phyloP scores from a whole-genome alignment of 2,888 invertebrate genomes.

The Microplitis manilae region DNA sequence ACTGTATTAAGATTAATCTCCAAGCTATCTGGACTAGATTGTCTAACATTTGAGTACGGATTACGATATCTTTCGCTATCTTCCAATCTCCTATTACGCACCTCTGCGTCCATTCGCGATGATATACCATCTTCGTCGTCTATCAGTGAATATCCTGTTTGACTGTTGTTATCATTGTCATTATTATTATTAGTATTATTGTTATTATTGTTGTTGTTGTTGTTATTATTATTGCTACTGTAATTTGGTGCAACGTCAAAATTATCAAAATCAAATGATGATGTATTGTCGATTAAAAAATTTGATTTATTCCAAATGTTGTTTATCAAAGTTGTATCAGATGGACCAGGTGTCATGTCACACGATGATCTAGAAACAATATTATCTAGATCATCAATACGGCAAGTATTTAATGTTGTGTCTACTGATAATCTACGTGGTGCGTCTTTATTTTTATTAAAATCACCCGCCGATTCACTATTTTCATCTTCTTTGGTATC shows the following conservation, averaged over 20 bases:
- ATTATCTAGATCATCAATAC: slow-evolving; percentile 29
- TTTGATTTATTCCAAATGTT: slow-evolving; percentile 33
- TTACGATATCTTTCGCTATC: slow-evolving; percentile 45
- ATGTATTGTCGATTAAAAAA: slow-evolving; percentile 46
- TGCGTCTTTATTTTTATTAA: slow-evolving; percentile 16
- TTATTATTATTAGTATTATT: neutral
- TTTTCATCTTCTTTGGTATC: slow-evolving; percentile 17
- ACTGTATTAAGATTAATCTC: slow-evolving; percentile 61
- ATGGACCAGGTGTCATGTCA: slow-evolving; percentile 27
- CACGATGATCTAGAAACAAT: slow-evolving; percentile 25
- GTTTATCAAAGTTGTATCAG: slow-evolving; percentile 20
- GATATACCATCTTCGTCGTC: slow-evolving; percentile 43
- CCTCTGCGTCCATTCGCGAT: slow-evolving; percentile 33
- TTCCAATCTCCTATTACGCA: slow-evolving; percentile 43
- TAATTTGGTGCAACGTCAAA: slow-evolving; percentile 56
- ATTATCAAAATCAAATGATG: slow-evolving; percentile 56
- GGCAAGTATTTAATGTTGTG: slow-evolving; percentile 9
- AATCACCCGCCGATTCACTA: neutral
- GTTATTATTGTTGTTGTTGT: too few species aligned
- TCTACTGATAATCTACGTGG: slow-evolving; percentile 21
- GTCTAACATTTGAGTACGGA: slow-evolving; percentile 38
- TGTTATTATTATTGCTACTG: neutral
- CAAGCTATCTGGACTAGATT: slow-evolving; percentile 34
- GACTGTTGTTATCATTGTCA: slow-evolving; percentile 34
- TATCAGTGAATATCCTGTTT: slow-evolving; percentile 37